A percentile compares a stretch with the other conserved stretches of the same genome.
Conservation (phyloP, 2,797 vertebrate genomes). For the Falco naumanni region DNA sequence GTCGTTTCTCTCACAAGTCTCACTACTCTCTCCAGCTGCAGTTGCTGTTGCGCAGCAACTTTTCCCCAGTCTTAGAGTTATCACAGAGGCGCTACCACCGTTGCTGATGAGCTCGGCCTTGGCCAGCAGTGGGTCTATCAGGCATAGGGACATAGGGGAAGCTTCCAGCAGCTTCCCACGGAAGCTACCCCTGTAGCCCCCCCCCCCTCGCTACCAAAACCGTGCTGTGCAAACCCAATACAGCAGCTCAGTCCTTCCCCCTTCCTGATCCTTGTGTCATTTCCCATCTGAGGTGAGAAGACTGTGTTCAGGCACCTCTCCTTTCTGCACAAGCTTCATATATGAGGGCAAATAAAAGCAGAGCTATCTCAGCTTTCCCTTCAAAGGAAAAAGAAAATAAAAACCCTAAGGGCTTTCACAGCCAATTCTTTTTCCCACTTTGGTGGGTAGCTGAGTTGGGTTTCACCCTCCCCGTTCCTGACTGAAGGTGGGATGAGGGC, state of each 20-base stretch:
- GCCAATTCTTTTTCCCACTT: background rate
- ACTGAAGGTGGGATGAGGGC: background rate
- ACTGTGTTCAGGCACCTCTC: background rate
- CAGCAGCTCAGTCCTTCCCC: background rate
- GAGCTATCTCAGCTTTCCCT: background rate
- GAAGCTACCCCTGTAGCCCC: background rate
- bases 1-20: too few species aligned
- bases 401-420: background rate
- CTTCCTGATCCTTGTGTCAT: background rate
- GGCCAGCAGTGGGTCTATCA: accelerated
- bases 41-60: too few species aligned
- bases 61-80: background rate
- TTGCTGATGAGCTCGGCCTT: background rate
- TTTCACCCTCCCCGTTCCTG: background rate
- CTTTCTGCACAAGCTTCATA: background rate
- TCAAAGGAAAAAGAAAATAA: background rate
- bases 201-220: background rate
- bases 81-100: background rate
- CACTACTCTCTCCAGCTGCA: too few species aligned
- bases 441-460: background rate
- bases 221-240: background rate
- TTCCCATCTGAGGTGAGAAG: background rate
- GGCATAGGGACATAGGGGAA: background rate
- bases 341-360: background rate
- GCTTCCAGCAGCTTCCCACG: background rate